Base-by-base conservation (phyloP, 2,888 invertebrate species). In the Selenia dentaria region DNA sequence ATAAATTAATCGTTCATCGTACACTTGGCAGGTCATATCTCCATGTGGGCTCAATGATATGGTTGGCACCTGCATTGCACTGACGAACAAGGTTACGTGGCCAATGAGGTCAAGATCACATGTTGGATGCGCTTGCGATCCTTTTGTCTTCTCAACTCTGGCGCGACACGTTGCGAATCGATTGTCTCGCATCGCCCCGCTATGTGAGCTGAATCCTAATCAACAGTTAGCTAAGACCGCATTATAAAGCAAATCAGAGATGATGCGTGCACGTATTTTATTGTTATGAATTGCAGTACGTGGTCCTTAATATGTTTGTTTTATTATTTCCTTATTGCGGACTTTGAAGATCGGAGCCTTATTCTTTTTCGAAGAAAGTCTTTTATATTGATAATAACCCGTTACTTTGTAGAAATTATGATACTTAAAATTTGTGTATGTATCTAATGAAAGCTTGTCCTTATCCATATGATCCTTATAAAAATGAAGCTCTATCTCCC, bases 101-200 rank as follows among this genome's bases (percentile, higher is more conserved):
- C 20, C 4, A 77, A 64, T 59, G 67, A 56, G 72, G 78, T 75
- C 72, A 76, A 75, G 73, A 72, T 61, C 67, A 56, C 38, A 14
- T 25, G n/a, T 46, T 54, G 56, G 62, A 68, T 67, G 63, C 62
- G 63, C 59, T 44, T 35, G 46, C 52, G 49, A 64, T 66, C 63
- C 58, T 64, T 63, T 67, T 67, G 69, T 70, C 59, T 51, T 63
- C 62, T 63, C 56, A 43, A 16, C 44, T 36, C 33, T 39, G 37
- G 39, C 38, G 33, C 42, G 39, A 52, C 35, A 35, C 43, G 57
- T 44, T 45, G 54, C 66, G 53, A 72, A 74, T 72, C 42, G 54
- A 67, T 71, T 67, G 56, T 61, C 57, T 64, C 65, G 51, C 59
- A 27, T 61, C 45, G 54, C 33, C 9, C 50, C 54, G 13, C 38